These are phyloP conservation scores for Dicrurus megarhynchus DNA, from an alignment of 2,113 vertebrate genomes.

Conservation along the genomic window DNA sequence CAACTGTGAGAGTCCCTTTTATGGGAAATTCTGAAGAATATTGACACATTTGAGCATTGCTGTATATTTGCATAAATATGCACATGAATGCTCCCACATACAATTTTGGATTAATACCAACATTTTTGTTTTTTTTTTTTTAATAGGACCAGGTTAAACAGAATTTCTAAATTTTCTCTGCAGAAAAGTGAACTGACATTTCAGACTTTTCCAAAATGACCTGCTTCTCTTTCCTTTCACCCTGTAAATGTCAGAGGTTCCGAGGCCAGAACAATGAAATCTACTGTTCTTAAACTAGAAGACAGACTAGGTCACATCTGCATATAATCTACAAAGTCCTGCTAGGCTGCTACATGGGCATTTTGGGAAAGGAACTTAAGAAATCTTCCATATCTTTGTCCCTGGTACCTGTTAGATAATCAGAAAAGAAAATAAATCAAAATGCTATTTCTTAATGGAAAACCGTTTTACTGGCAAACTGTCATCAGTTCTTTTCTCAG, in stretches of 20 bases:
- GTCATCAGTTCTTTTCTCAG: neutral
- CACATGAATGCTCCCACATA: neutral
- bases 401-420: neutral
- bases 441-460: neutral
- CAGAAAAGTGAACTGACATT: neutral
- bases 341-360: neutral
- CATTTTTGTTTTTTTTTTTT: neutral
- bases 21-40: neutral
- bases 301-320: neutral
- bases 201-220: neutral
- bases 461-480: neutral
- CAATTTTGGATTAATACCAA: neutral
- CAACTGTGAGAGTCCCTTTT: neutral
- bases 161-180: neutral
- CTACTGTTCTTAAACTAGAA: neutral
- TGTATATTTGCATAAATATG: neutral
- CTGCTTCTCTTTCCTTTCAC: neutral
- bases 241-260: neutral
- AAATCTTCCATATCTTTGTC: neutral
- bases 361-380: neutral
- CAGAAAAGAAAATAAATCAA: neutral
- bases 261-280: neutral
- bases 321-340: neutral
- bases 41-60: neutral
- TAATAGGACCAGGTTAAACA: neutral